Evolutionary conservation across 2,888 invertebrate species (phyloP).

Genomic region (Volucella inanis): DNA sequence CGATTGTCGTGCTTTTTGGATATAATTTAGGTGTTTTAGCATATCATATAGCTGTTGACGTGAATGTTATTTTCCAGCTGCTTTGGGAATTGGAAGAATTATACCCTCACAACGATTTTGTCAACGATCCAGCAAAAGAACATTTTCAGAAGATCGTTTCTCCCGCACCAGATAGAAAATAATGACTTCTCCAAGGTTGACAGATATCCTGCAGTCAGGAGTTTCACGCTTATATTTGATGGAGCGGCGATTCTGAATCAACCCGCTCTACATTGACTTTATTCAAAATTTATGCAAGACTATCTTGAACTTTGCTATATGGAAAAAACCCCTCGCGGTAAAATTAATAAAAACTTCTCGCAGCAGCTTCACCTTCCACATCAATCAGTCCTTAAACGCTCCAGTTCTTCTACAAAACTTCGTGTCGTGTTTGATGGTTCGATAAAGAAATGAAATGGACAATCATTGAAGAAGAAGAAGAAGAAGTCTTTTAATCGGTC

Average conservation of each 20-base stretch:
- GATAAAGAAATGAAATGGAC: too few relatives aligned
- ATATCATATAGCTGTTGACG: not conserved
- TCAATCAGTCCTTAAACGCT: too few relatives aligned
- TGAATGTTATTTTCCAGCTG: conserved; percentile 17
- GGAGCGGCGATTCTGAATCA: too few relatives aligned
- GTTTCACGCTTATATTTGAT: too few relatives aligned
- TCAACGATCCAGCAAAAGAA: not conserved
- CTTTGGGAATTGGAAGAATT: conserved; percentile 66
- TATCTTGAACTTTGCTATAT: too few relatives aligned
- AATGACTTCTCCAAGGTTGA: conserved; percentile 17
- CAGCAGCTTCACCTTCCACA: too few relatives aligned
- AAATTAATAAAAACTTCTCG: too few relatives aligned
- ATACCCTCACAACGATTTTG: conserved; percentile 40
- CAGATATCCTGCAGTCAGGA: conserved; percentile 15
- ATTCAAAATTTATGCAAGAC: too few relatives aligned
- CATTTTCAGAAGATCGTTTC: conserved; percentile 8
- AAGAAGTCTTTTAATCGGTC: too few relatives aligned
- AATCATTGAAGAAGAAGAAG: too few relatives aligned
- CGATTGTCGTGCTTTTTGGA: conserved; percentile 3
- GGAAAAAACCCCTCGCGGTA: too few relatives aligned
- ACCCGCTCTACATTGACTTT: too few relatives aligned
- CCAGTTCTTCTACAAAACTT: conserved; percentile 35
- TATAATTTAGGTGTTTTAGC: conserved; percentile 8
- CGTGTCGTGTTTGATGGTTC: not conserved
- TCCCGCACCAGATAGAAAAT: conserved; percentile 39